Conservation (phyloP, 2,797 vertebrate species). For the Poecilia gillii region DNA sequence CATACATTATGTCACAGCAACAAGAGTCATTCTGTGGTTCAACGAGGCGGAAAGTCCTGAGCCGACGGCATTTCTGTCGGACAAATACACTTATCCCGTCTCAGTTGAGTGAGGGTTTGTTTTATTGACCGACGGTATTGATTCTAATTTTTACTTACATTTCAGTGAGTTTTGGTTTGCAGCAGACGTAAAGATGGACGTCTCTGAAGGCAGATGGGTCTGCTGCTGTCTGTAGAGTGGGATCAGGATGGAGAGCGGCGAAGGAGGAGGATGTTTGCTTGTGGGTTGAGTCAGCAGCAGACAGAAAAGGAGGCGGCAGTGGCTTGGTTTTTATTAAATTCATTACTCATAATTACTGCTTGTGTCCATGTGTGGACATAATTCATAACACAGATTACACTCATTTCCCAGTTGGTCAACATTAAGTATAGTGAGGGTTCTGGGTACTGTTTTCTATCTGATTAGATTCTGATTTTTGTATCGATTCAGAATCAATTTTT, state of each 20-base stretch:
- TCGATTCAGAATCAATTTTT: neutral
- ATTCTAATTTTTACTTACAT: constrained; percentile 31
- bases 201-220: constrained; percentile 7
- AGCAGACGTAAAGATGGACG: neutral
- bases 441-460: no score
- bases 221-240: neutral
- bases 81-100: constrained; percentile 45
- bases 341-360: neutral
- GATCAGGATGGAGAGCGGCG: constrained; percentile 47
- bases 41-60: constrained; percentile 37
- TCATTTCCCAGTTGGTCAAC: neutral
- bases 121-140: constrained; percentile 49
- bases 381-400: neutral
- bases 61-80: constrained; percentile 28
- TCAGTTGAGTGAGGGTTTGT: constrained; percentile 40
- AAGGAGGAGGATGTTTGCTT: constrained; percentile 53
- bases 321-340: constrained; percentile 1
- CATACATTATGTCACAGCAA: constrained; percentile 13
- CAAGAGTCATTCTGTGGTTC: constrained; percentile 34
- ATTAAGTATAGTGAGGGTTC: neutral
- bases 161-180: neutral
- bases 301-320: constrained; percentile 6
- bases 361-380: neutral
- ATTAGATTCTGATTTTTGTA: no score
- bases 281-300: constrained; percentile 41